Conservation (phyloP, 2,113 vertebrate species). For the Pleuronectes platessa region DNA sequence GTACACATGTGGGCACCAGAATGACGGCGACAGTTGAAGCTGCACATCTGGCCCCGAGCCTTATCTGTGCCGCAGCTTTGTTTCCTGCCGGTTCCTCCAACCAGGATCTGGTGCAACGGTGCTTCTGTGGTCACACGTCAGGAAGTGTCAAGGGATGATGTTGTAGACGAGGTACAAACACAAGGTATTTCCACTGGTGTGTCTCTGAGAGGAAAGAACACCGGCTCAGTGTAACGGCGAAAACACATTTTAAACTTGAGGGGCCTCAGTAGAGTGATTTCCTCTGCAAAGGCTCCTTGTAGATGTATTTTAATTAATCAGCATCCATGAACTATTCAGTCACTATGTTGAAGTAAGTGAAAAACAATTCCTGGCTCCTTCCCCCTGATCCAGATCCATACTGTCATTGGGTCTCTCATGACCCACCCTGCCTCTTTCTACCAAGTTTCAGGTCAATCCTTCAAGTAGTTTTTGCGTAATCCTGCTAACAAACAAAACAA, state of each 20-base stretch:
- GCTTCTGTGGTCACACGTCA: not conserved
- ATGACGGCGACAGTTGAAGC: not conserved
- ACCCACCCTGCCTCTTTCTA: too few relatives aligned
- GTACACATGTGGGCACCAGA: slow-evolving; percentile 3
- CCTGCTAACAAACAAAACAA: too few relatives aligned
- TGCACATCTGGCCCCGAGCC: slow-evolving; percentile 11
- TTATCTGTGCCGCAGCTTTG: not conserved
- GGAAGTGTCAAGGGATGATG: not conserved
- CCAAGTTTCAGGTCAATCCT: too few relatives aligned
- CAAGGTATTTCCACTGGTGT: not conserved
- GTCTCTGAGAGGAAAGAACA: not conserved
- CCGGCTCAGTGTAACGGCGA: not conserved
- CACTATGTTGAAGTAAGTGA: too few relatives aligned
- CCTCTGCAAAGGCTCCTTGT: too few relatives aligned
- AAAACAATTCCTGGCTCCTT: too few relatives aligned
- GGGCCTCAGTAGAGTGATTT: too few relatives aligned
- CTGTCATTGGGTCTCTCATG: too few relatives aligned
- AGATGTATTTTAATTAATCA: too few relatives aligned
- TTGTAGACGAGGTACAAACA: not conserved
- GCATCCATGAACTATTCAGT: too few relatives aligned
- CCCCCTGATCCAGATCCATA: too few relatives aligned
- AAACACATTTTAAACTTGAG: not conserved
- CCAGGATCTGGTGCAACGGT: not conserved
- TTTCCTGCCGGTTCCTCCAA: slow-evolving; percentile 5
- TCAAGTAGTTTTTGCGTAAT: too few relatives aligned